A percentile compares a stretch with the other conserved stretches of the same genome.
Evolutionary conservation across 64 coral and sea anemone species (phyloP).

Genomic region (Stylophora pistillata): DNA sequence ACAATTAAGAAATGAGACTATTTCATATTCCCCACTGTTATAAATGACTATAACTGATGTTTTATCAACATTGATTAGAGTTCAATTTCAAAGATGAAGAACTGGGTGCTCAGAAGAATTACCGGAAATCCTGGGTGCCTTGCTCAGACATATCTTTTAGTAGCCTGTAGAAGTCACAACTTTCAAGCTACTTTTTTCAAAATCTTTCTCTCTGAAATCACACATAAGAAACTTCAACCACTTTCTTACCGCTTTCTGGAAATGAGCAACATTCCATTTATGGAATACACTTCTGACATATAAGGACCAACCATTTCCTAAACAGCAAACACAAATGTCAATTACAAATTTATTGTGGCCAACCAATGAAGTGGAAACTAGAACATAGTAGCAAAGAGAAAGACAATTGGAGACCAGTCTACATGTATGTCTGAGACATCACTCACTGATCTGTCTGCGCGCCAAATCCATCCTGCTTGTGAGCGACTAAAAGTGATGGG

Average conservation of each 20-base stretch:
- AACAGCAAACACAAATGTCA: not conserved
- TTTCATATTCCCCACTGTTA: too few species aligned
- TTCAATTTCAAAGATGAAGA: not conserved
- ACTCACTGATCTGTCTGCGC: slow-evolving; percentile 85
- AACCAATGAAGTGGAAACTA: not conserved
- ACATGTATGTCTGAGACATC: not conserved
- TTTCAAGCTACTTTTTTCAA: too few species aligned
- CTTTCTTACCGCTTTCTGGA: slow-evolving; percentile 78
- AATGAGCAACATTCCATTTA: slow-evolving; percentile 92
- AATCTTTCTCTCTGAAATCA: too few species aligned
- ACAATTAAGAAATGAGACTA: too few species aligned
- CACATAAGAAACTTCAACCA: too few species aligned
- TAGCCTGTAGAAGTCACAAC: too few species aligned
- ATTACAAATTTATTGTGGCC: not conserved
- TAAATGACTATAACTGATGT: not conserved
- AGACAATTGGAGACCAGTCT: too few species aligned
- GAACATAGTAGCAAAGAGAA: not conserved
- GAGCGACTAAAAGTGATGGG: slow-evolving; percentile 92
- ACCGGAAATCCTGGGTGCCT: too few species aligned
- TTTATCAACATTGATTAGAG: too few species aligned
- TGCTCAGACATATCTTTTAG: too few species aligned
- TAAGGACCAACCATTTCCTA: slow-evolving; percentile 96
- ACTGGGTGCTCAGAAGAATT: too few species aligned
- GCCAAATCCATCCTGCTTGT: slow-evolving; percentile 92
- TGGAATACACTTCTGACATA: slow-evolving; percentile 84